Base-by-base conservation (phyloP, 2,113 vertebrate species). In the Laticauda colubrina region DNA sequence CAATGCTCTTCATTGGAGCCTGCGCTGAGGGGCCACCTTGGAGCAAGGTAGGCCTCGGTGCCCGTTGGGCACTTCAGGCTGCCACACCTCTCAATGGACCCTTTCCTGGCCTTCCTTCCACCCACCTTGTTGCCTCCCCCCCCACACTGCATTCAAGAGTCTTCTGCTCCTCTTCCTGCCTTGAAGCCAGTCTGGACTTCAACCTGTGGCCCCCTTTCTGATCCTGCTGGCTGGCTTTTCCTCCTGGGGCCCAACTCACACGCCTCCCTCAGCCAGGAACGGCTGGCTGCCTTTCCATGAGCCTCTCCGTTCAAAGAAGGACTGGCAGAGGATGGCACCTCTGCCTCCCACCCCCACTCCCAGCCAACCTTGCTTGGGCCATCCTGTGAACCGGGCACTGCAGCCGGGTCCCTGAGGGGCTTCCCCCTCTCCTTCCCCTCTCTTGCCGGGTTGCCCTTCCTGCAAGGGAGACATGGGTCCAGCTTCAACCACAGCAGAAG, bases 121-220 rank as follows among this genome's bases (percentile, higher is more conserved):
- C 26, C 85, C 24, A 6, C 23, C 64, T 39, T 34, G 45, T 51
- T 9, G 7, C 8, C 48, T 8, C 8, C 48, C 48, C 48, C 23
- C 39, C 0, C 10, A 11, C 23, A 0, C 11, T 15, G 45, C 48
- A 18, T 26, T 29, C 20, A 48, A 51, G 23, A 14, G 39, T 51
- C 48, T 87, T 96, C 94, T 1, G 6, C 34, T 51, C 53, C 53
- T 57, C 15, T 21, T 57, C 51, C 51, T 81, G 15, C 69, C 69
- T 81, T 81, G 34, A 39, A 14, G 15, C 34, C n/a, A 75, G 2
- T 7, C 69, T 81, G 34, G 15, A 39, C 7, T 39, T 20, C 15
- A 8, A 20, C 7, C n/a, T 6, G n/a, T 15, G n/a, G 34, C n/a
- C 15, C 69, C 15, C 0, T 8, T 39, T 81, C n/a, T 75, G 64